Evolutionary conservation across 2,888 invertebrate genomes (phyloP).

Genomic region (Eupithecia centaureata): DNA sequence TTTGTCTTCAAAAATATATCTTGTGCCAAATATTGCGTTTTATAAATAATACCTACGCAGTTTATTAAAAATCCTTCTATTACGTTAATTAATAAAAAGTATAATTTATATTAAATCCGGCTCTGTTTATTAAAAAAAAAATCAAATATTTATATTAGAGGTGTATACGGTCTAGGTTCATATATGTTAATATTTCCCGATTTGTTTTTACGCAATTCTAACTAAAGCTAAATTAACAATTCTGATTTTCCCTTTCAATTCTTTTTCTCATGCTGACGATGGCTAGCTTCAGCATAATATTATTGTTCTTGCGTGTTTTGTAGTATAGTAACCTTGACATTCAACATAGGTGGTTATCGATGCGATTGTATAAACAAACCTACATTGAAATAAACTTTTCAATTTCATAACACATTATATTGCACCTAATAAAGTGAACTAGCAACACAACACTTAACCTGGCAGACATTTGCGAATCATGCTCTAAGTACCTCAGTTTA

Average conservation of each 20-base stretch:
- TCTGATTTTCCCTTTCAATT: not conserved
- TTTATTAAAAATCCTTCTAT: too few species aligned
- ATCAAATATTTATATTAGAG: too few species aligned
- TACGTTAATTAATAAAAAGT: too few species aligned
- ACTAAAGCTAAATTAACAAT: not conserved
- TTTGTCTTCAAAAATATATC: not conserved
- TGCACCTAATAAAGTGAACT: constrained; percentile 9
- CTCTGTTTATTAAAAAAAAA: constrained; percentile 16
- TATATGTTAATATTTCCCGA: constrained; percentile 9
- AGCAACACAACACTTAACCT: constrained; percentile 10
- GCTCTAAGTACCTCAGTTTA: not conserved
- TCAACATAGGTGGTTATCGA: constrained; percentile 33
- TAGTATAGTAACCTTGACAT: constrained; percentile 45
- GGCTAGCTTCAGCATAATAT: constrained; percentile 18
- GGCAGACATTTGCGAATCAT: not conserved
- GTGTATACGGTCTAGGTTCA: not conserved
- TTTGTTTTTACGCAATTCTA: constrained; percentile 6
- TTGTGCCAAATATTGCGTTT: not conserved
- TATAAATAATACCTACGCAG: not conserved
- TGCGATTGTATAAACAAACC: constrained; percentile 25
- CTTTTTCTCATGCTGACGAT: not conserved
- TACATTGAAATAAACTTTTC: constrained; percentile 21
- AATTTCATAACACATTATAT: constrained; percentile 23
- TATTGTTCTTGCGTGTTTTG: constrained; percentile 30
- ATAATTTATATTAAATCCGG: too few species aligned